Base-by-base conservation (phyloP, 1,140 invertebrate species). In the Cydia amplana region DNA sequence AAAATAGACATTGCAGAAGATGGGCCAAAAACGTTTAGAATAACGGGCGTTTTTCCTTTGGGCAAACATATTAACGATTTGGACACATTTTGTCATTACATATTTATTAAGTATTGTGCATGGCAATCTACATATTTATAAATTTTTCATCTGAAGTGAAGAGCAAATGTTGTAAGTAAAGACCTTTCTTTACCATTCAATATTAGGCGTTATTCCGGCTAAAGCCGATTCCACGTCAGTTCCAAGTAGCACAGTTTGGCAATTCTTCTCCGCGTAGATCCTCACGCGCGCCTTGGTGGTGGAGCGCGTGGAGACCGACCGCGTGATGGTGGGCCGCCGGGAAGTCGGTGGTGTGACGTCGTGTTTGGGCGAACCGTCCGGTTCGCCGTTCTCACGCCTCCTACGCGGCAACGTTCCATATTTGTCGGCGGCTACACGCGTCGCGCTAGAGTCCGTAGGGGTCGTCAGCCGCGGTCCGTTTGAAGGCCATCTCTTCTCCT, bases 331-430 rank as follows among this genome's bases (percentile, higher is more conserved):
- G 0, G 91, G 88, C 14, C 91, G 81, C 63, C 91, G 80, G 4
- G 93, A 92, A 9, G 92, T 88, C 36, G 88, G 92, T 74, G 90
- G 90, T 4, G 93, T 86, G 72, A 82, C 78, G 36, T 90, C 92
- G 80, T 91, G 93, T 83, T 91, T 94, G 79, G 87, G 92, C 51
- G 77, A 91, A 74, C 86, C 93, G 81, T 94, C 95, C 4, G 90
- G 90, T 18, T 93, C 94, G 77, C 65, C 65, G 32, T 93, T 95
- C 78, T 95, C 94, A 70, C 93, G 93, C 72, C 94, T 93, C 63
- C 96, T 93, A n/a, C 97, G 94, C 0, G 96, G 96, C 10, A 97
- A 85, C 0, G 97, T 97, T 1, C 95, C 96, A 70, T 96, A 97
- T 80, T 95, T 95, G 74, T 96, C 95, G 5, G 95, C 91, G 0